Evolutionary conservation across 2,113 vertebrate species (phyloP).

Genomic region (Syngnathus typhle): DNA sequence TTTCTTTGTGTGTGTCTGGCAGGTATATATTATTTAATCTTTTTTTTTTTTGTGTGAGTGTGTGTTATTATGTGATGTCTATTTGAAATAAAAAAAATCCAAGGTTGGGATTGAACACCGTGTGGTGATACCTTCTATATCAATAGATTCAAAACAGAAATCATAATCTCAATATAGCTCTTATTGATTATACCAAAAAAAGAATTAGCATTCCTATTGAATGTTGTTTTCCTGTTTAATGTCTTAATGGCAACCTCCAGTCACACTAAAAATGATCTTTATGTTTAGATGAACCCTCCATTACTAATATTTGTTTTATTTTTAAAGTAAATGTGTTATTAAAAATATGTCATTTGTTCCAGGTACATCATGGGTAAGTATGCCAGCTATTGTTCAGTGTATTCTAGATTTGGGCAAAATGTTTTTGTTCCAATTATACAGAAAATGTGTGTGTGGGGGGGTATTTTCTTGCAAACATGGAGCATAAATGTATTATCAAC

Average conservation of each 20-base stretch:
- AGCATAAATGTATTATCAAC: not conserved
- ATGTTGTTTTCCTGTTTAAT: too few relatives aligned
- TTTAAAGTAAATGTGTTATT: too few relatives aligned
- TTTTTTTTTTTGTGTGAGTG: constrained; percentile 51
- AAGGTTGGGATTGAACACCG: not conserved
- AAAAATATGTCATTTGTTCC: not conserved
- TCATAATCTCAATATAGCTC: too few relatives aligned
- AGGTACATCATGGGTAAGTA: not conserved
- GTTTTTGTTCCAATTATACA: not conserved
- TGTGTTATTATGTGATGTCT: constrained; percentile 57
- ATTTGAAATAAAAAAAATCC: constrained; percentile 58
- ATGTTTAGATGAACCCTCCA: not conserved
- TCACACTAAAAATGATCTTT: not conserved
- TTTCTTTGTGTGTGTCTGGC: constrained; percentile 40
- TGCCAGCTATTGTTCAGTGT: constrained; percentile 33
- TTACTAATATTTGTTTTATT: not conserved
- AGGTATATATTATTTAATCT: constrained; percentile 58
- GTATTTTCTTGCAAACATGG: not conserved
- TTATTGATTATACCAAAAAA: too few relatives aligned
- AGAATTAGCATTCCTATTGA: too few relatives aligned
- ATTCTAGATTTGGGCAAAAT: not conserved
- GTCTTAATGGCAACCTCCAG: too few relatives aligned
- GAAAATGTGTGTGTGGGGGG: too few relatives aligned
- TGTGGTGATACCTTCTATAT: not conserved
- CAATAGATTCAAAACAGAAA: too few relatives aligned